A percentile compares a stretch with the other conserved stretches of the same genome.
Conservation (phyloP, 2,888 invertebrate species). For the Aphelenchoides bicaudatus region DNA sequence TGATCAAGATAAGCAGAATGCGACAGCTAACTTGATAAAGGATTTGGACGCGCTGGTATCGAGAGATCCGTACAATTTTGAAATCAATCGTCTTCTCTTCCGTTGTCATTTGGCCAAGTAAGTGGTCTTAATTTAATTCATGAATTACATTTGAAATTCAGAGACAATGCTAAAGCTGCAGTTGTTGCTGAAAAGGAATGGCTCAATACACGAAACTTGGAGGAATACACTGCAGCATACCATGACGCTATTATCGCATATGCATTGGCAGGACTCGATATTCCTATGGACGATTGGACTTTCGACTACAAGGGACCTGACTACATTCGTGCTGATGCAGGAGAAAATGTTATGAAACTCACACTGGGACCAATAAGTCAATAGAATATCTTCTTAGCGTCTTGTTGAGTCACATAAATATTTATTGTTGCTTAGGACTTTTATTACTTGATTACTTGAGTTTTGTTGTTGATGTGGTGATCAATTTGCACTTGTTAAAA, state of each 20-base stretch:
- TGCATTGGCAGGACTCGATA: not conserved
- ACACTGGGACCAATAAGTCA: not conserved
- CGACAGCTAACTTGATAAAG: not conserved
- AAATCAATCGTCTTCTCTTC: not conserved
- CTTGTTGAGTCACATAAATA: not conserved
- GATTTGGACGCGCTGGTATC: not conserved
- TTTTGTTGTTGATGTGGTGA: conserved; percentile 1
- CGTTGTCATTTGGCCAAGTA: not conserved
- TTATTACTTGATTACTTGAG: not conserved
- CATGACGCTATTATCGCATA: not conserved
- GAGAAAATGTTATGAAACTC: not conserved
- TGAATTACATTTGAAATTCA: not conserved
- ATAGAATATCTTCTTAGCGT: not conserved
- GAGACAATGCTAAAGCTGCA: not conserved
- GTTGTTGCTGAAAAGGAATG: no score
- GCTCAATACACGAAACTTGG: conserved; percentile 5
- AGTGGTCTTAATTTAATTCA: not conserved
- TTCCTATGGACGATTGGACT: conserved; percentile 2
- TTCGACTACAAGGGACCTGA: not conserved
- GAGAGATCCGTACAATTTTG: conserved; percentile 7
- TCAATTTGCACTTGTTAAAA: no score
- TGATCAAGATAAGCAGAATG: not conserved
- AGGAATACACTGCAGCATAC: not conserved
- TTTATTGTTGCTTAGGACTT: not conserved
- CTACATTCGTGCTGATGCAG: not conserved